Evolutionary conservation across 30 jellyfish, hydroid and myxozoan species (phyloP), one percentile per base, ranked within the genome.

Genomic region (Mastigias papua): DNA sequence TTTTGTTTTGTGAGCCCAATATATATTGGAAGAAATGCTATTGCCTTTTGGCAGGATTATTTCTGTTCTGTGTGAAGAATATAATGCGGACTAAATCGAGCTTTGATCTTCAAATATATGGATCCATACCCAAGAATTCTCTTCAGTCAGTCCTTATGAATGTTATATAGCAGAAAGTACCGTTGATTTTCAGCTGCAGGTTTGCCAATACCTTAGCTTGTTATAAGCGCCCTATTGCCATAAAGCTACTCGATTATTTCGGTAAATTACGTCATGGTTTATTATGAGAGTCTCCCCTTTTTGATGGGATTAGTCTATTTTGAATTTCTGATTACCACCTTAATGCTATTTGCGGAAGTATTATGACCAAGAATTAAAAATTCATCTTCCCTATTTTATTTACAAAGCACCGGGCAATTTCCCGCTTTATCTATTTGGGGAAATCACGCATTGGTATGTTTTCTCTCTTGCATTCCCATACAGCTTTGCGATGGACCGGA

Each of bases 381-480:
- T 5, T 63, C 1, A 22, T 27, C 42, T 27, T 1, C 37, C 74
- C 42, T 63, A 1, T 13, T 25, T 63, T 63, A 15, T 15, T 63
- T n/a, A 1, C 7, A 37, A 10, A 63, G 23, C 22, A 17, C 35
- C 83, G 66, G 83, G 83, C 4, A 60, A 9, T 29, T 72, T 72
- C 35, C 83, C 83, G 66, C n/a, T n/a, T 17, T 4, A 17, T 33
- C 35, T 49, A 27, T 19, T 8, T 1, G 35, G 35, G 83, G 83
- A 72, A 72, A 49, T 72, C 83, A 72, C 83, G 83, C 34, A 35
- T 9, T 37, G 21, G 13, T 63, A n/a, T 26, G 37, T 63, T 63
- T 63, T 63, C 70, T 63, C n/a, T 17, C 23, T 63, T 13, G 13
- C 74, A 27, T 23, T 63, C 46, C 42, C 74, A 42, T 25, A n/a